These are phyloP conservation scores for Dendronephthya gigantea DNA, from an alignment of 64 coral and sea anemone species.

Conservation along the genomic window DNA sequence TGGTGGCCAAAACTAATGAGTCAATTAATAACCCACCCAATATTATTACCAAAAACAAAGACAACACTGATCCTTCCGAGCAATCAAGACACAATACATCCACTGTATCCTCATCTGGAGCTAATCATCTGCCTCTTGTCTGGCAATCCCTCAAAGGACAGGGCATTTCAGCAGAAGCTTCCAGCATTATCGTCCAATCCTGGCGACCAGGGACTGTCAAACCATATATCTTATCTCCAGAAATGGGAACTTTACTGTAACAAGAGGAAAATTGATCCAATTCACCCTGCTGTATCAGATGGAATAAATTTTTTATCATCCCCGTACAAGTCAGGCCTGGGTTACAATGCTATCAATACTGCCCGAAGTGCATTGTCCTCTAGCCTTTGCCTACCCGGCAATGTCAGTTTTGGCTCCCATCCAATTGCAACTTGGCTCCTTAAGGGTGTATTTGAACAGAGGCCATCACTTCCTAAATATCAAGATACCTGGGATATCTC, in stretches of 20 bases:
- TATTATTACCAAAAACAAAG: not conserved
- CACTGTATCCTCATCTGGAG: not conserved
- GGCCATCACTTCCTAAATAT: constrained; percentile 33
- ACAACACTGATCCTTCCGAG: not conserved
- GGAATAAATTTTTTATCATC: not conserved
- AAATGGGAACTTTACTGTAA: constrained; percentile 5
- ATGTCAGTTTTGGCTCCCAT: constrained; percentile 25
- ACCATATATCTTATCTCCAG: constrained; percentile 14
- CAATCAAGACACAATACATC: not conserved
- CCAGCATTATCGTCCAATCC: not conserved
- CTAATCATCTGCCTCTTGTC: constrained; percentile 6
- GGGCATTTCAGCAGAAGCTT: not conserved
- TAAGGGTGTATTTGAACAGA: constrained; percentile 9
- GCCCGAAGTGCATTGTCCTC: not conserved
- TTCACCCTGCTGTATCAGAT: not conserved
- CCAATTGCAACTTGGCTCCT: constrained; percentile 16
- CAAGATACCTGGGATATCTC: constrained; percentile 29
- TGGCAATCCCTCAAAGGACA: not conserved
- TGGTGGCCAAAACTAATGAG: constrained; percentile 11
- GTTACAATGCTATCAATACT: not conserved
- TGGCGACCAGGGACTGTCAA: not conserved
- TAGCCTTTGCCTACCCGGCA: not conserved
- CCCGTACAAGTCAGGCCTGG: not conserved
- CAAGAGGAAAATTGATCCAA: constrained; percentile 16
- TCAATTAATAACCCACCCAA: not conserved